phyloP scores from a whole-genome alignment of 2,113 vertebrate species.

The Gorsachius goisagi region DNA sequence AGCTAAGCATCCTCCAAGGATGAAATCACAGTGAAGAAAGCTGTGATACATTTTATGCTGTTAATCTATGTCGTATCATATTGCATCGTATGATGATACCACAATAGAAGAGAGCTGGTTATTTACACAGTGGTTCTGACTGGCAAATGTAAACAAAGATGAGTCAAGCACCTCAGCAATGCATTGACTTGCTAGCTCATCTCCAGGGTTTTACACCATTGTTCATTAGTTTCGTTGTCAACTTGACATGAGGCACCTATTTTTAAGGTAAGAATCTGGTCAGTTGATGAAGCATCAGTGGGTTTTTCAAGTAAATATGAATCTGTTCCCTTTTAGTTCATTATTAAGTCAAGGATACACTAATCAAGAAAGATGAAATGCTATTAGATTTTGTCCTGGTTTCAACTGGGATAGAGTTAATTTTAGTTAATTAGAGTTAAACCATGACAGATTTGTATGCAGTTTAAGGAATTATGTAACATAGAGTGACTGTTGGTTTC shows the following conservation, averaged over 20 bases:
- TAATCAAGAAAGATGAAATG: neutral
- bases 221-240: neutral
- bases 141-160: slow-evolving; percentile 70
- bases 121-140: slow-evolving; percentile 65
- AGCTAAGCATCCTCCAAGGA: slow-evolving; percentile 54
- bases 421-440: too few species aligned
- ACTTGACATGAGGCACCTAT: slow-evolving; percentile 32
- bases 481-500: neutral
- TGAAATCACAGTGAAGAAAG: slow-evolving; percentile 65
- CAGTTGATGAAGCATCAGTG: neutral
- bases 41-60: slow-evolving; percentile 45
- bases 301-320: slow-evolving; percentile 28
- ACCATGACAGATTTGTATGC: neutral
- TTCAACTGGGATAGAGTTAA: too few species aligned
- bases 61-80: slow-evolving; percentile 15
- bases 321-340: neutral
- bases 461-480: neutral
- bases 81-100: slow-evolving; percentile 11
- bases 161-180: slow-evolving; percentile 50
- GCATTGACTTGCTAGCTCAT: slow-evolving; percentile 29
- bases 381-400: neutral
- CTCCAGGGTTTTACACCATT: neutral
- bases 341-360: neutral
- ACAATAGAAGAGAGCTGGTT: slow-evolving; percentile 41
- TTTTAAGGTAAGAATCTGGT: slow-evolving; percentile 33